Evolutionary conservation across 1,140 invertebrate genomes (phyloP).

Genomic region (Panonychus citri): DNA sequence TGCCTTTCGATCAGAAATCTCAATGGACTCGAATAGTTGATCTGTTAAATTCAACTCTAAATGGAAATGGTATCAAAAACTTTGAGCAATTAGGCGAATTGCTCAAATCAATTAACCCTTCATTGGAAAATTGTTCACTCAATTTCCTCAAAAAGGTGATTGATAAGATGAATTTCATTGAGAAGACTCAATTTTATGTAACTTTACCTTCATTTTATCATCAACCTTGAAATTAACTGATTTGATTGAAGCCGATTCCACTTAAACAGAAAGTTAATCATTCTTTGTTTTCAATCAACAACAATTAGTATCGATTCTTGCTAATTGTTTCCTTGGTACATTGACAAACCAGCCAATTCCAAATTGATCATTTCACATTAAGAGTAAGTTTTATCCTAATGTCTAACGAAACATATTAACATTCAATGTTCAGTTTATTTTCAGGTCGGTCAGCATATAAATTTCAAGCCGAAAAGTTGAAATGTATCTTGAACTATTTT

Average conservation of each 20-base stretch:
- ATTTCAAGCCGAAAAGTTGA: slow-evolving; percentile 44
- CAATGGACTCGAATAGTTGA: background rate
- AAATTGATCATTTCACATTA: background rate
- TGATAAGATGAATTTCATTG: background rate
- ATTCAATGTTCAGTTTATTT: slow-evolving; percentile 9
- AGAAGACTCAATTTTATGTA: background rate
- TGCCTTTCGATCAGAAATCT: background rate
- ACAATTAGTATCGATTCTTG: background rate
- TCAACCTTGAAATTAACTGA: background rate
- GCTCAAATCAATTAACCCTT: background rate
- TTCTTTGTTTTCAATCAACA: background rate
- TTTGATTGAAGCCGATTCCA: background rate
- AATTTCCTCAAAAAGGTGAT: background rate
- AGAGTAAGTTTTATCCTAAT: background rate
- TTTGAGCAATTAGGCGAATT: background rate
- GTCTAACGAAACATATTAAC: background rate
- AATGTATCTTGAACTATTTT: slow-evolving; percentile 72
- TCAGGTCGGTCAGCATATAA: slow-evolving; percentile 2
- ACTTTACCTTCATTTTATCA: background rate
- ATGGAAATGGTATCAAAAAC: background rate
- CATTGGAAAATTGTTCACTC: background rate
- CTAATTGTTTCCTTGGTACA: background rate
- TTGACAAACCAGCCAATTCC: background rate
- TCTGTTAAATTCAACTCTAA: background rate
- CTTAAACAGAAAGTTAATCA: background rate